Conservation (phyloP, 2,113 vertebrate species). For the Nycticryphes semicollaris region DNA sequence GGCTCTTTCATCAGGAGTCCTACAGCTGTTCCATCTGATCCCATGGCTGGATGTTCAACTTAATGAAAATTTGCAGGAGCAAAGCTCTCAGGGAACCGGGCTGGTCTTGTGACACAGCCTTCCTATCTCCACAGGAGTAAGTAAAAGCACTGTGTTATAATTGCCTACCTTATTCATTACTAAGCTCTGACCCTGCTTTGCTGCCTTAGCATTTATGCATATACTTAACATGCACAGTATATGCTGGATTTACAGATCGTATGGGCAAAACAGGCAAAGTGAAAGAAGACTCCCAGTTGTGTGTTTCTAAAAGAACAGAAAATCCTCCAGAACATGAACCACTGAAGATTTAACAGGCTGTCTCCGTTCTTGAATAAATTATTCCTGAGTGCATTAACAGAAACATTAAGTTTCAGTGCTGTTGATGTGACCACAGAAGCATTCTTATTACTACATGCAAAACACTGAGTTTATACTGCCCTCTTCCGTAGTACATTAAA, state of each 20-base stretch:
- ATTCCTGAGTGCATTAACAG: neutral
- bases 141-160: neutral
- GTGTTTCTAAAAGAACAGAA: neutral
- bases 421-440: neutral
- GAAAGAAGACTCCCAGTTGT: neutral
- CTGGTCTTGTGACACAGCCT: neutral
- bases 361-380: neutral
- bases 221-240: neutral
- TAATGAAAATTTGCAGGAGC: neutral
- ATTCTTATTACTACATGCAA: neutral
- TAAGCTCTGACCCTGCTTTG: neutral
- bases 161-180: neutral
- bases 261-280: neutral
- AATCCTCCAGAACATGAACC: neutral
- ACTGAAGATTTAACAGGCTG: neutral
- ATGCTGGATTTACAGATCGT: neutral
- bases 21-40: neutral
- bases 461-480: constrained; percentile 20
- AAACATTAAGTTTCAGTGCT: neutral
- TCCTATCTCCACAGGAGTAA: neutral
- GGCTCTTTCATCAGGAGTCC: neutral
- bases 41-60: neutral
- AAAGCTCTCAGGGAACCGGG: neutral
- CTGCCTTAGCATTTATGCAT: neutral
- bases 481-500: constrained; percentile 32